Base-by-base conservation (phyloP, 2,113 vertebrate species). In the Ochotona curzoniae region DNA sequence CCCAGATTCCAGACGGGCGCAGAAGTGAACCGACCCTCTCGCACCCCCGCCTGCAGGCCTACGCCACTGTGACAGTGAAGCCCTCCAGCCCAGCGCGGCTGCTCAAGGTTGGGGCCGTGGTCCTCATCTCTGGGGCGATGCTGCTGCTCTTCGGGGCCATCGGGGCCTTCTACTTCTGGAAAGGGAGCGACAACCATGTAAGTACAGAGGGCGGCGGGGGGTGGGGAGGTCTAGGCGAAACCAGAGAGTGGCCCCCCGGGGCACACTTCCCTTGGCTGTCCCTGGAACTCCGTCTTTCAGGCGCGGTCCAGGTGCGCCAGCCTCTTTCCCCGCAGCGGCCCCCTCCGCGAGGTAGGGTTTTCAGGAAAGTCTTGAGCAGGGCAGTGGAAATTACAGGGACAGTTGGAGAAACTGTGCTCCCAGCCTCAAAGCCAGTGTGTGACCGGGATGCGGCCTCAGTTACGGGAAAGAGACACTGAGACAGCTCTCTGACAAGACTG, bases 81-180 rank as follows among this genome's bases (percentile, higher is more conserved):
- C 91, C 98, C 25, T 96, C 98, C 49, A 96, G 97, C 67, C 95
- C 97, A 28, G 92, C 98, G 8, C 96, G 98, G 92, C 97, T 99
- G 96, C 98, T 99, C 98, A 98, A 98, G 97, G 98, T 98, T 3
- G 99, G 98, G 73, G 98, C 98, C 0, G 97, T 97, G 7, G 98
- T 98, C 84, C 98, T 99, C 83, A 97, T 99, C 88, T 98, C 98
- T 2, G 98, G 98, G 14, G 98, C 98, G 1, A 96, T 98, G 70
- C 97, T 99, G 88, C 98, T 99, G 93, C 97, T 99, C 82, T 98
- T 99, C 63, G 99, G 98, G 49, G 98, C 98, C 75, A 97, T 99
- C 89, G 98, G 98, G 54, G 98, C 98, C 89, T 98, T 99, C 96
- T 99, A 98, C 98, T 98, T 99, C 96, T 99, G 99, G 99, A 99